Percentiles rank a stretch among this genome's conserved stretches.
Conservation (phyloP, 2,113 vertebrate species). For the Scatophagus argus region DNA sequence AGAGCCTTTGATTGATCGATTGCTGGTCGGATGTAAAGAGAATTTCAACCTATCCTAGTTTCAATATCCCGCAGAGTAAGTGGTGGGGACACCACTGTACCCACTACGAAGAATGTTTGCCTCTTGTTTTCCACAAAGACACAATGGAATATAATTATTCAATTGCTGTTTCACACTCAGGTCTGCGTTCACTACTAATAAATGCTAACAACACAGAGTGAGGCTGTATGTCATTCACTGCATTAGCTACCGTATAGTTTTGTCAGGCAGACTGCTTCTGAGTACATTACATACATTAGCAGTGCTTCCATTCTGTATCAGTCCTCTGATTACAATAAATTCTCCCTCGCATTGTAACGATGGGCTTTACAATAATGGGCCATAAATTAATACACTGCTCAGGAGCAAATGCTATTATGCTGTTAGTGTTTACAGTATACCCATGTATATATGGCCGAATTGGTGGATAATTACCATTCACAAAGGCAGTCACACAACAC, state of each 20-base stretch:
- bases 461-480: conserved; percentile 76
- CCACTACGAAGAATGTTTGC: conserved; percentile 24
- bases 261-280: conserved; percentile 60
- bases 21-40: no score
- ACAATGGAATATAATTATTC: conserved; percentile 65
- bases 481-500: conserved; percentile 72
- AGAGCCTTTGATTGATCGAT: no score
- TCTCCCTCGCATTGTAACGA: conserved; percentile 66
- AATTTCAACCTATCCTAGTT: no score
- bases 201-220: conserved; percentile 64
- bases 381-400: conserved; percentile 83
- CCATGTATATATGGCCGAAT: conserved; percentile 66
- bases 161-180: conserved; percentile 39
- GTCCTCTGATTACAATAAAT: conserved; percentile 75
- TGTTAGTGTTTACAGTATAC: conserved; percentile 75
- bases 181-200: conserved; percentile 55
- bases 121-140: conserved; percentile 51
- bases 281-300: conserved; percentile 80
- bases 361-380: conserved; percentile 79
- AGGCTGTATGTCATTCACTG: conserved; percentile 70
- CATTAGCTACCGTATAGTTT: conserved; percentile 63
- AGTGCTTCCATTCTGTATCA: conserved; percentile 68
- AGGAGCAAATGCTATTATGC: conserved; percentile 79
- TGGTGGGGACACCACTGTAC: conserved; percentile 48
- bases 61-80: conserved; percentile 56